Evolutionary conservation across 2,797 vertebrate genomes (phyloP).

Genomic region (Anguilla marmorata): DNA sequence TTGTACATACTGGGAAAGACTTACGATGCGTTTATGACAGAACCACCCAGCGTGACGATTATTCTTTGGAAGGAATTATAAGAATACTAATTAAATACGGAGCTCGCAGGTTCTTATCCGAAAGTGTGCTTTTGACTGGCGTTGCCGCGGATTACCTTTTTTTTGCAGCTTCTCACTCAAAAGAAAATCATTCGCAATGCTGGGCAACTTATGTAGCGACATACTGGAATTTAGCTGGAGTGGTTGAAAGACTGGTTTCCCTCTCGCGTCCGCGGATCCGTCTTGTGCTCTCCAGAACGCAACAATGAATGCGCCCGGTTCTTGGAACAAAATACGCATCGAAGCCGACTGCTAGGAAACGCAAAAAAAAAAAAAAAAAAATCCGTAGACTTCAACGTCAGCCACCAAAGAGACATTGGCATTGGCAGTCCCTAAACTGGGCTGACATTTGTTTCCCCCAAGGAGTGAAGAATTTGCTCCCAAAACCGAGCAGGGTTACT

Average conservation of each 20-base stretch:
- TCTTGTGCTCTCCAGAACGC: neutral
- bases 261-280: neutral
- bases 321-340: neutral
- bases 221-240: neutral
- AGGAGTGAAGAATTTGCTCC: constrained; percentile 1
- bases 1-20: neutral
- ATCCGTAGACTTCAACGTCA: neutral
- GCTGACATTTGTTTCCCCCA: neutral
- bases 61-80: neutral
- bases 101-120: neutral
- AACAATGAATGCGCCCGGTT: neutral
- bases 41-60: neutral
- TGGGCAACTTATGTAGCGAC: neutral
- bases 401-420: too few species aligned
- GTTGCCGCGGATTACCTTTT: neutral
- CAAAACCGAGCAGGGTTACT: neutral
- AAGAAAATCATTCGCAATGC: neutral
- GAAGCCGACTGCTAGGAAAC: neutral
- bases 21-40: neutral
- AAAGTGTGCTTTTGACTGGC: neutral
- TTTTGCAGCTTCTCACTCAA: neutral
- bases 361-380: neutral
- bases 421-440: neutral
- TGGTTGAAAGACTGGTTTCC: constrained; percentile 1
- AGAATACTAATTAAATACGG: neutral